Conservation (phyloP, 2,113 vertebrate species). For the Apodemus speciosus region DNA sequence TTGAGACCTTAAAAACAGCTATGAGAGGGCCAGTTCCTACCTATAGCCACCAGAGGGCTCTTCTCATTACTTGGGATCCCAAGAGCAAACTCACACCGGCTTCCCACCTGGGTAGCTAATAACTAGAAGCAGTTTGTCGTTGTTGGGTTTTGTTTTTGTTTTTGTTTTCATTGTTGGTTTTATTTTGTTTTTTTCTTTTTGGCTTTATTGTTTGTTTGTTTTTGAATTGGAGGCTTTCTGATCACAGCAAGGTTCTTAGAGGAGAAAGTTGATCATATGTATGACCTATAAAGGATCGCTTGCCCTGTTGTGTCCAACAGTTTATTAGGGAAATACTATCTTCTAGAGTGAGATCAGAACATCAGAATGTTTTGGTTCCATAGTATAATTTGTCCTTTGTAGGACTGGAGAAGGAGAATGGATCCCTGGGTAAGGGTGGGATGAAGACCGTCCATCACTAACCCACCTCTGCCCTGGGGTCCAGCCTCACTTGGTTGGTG, state of each 20-base stretch:
- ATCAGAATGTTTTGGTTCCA: constrained; percentile 20
- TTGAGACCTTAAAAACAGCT: constrained; percentile 18
- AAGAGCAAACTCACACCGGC: background rate
- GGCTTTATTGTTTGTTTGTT: too few relatives aligned
- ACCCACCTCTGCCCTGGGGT: background rate
- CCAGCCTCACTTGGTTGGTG: background rate
- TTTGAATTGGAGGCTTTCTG: background rate
- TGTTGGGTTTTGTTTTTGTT: background rate
- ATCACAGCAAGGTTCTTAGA: background rate
- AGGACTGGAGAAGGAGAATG: background rate
- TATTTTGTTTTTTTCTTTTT: too few relatives aligned
- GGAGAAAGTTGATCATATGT: background rate
- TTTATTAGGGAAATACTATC: constrained; percentile 39
- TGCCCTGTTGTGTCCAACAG: background rate
- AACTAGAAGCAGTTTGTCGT: background rate
- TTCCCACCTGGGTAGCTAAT: background rate
- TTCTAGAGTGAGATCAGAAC: constrained; percentile 10
- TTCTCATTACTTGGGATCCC: constrained; percentile 3
- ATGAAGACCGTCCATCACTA: background rate
- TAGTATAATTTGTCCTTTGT: background rate
- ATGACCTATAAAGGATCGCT: background rate
- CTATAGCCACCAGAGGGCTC: constrained; percentile 55
- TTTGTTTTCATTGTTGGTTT: background rate
- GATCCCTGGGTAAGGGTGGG: background rate
- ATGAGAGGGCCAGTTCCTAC: background rate